Percentiles rank a stretch among this genome's conserved stretches.
Conservation (phyloP, 2,888 invertebrate genomes). For the Tubulanus polymorphus region DNA sequence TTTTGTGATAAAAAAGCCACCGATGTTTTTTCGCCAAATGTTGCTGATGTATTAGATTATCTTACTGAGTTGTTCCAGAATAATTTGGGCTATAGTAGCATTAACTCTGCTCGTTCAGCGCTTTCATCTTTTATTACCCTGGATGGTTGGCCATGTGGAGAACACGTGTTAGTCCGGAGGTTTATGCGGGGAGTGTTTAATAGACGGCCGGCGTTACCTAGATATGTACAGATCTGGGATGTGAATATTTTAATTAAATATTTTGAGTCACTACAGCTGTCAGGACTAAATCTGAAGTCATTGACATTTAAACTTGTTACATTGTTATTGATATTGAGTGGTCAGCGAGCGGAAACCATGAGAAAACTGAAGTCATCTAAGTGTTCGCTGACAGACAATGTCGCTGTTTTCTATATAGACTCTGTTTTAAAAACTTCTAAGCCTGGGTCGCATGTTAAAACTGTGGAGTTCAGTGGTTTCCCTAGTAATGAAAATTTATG, state of each 20-base stretch:
- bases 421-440: background rate
- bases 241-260: background rate
- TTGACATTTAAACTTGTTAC: slow-evolving; percentile 16
- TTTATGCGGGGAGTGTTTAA: slow-evolving; percentile 1
- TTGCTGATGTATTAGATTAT: slow-evolving; percentile 3
- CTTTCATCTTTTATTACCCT: slow-evolving; percentile 8
- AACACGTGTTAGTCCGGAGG: background rate
- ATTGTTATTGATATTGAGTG: slow-evolving; percentile 15
- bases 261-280: background rate
- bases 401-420: too few species aligned
- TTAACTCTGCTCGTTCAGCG: slow-evolving; percentile 17
- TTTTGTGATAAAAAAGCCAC: slow-evolving; percentile 1
- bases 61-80: slow-evolving; percentile 10
- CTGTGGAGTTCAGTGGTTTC: background rate
- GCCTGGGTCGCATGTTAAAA: background rate
- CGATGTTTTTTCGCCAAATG: background rate
- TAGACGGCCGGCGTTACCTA: background rate
- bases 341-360: slow-evolving; percentile 13
- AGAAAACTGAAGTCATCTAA: too few species aligned
- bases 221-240: background rate
- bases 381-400: too few species aligned
- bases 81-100: slow-evolving; percentile 15
- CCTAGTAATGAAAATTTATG: background rate
- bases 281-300: too few species aligned
- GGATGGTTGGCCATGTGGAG: background rate